Evolutionary conservation across 2,113 vertebrate species (phyloP).

Genomic region (Pycnonotus jocosus): DNA sequence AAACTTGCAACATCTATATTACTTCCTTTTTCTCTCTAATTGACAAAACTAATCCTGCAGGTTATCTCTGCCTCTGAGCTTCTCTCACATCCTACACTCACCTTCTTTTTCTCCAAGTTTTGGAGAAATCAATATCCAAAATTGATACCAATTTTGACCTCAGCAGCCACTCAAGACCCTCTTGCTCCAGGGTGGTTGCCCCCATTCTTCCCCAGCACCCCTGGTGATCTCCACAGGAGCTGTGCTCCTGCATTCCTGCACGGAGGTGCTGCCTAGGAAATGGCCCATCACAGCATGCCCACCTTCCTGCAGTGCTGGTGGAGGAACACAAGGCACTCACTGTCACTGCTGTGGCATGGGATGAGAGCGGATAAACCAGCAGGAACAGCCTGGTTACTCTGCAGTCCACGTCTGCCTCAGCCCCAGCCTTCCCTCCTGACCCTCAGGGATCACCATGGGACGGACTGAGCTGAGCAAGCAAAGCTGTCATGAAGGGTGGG

Average conservation of each 20-base stretch:
- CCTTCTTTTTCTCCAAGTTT: not conserved
- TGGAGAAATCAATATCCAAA: no score
- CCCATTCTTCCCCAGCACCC: not conserved
- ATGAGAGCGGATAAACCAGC: not conserved
- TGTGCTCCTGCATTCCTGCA: fast-evolving
- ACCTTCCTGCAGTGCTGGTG: fast-evolving
- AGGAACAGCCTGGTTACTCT: fast-evolving
- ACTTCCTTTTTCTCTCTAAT: not conserved
- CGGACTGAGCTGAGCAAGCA: not conserved
- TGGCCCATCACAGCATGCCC: fast-evolving
- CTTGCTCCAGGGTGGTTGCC: not conserved
- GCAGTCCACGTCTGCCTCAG: not conserved
- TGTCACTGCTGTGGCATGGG: fast-evolving
- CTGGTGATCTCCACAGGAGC: not conserved
- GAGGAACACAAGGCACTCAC: not conserved
- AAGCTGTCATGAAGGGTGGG: not conserved
- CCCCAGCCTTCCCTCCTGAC: not conserved
- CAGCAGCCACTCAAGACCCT: not conserved
- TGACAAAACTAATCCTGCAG: not conserved
- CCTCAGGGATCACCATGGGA: fast-evolving
- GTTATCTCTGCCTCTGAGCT: not conserved
- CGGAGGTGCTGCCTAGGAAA: fast-evolving
- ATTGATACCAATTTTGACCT: not conserved
- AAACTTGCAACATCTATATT: not conserved
- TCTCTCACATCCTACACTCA: not conserved